phyloP scores from a whole-genome alignment of 2,888 invertebrate genomes.

The Brenthis hecate region DNA sequence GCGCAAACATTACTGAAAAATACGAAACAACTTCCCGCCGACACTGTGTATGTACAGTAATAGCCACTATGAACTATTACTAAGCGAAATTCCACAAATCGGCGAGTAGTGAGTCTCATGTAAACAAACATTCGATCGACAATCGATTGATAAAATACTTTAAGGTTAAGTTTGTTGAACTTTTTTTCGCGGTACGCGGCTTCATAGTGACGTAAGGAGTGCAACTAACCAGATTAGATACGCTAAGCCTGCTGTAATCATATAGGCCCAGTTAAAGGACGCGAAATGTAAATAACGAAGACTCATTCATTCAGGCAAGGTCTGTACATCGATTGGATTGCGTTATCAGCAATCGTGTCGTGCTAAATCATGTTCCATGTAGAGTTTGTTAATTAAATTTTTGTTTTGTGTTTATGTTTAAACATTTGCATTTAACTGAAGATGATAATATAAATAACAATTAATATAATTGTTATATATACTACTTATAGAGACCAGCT shows the following conservation, averaged over 20 bases:
- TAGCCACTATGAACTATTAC: slow-evolving; percentile 1
- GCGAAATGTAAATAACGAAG: slow-evolving; percentile 51
- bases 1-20: slow-evolving; percentile 43
- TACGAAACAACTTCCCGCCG: slow-evolving; percentile 17
- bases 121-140: slow-evolving; percentile 46
- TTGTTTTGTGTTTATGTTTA: slow-evolving; percentile 12
- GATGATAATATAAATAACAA: slow-evolving; percentile 34
- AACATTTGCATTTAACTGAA: slow-evolving; percentile 30
- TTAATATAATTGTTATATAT: slow-evolving; percentile 31
- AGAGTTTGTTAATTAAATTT: slow-evolving; percentile 6
- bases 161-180: slow-evolving; percentile 73
- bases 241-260: slow-evolving; percentile 57
- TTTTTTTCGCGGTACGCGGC: slow-evolving; percentile 66
- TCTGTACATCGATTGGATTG: slow-evolving; percentile 46
- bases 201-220: slow-evolving; percentile 67
- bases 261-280: slow-evolving; percentile 56
- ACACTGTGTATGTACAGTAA: slow-evolving; percentile 20
- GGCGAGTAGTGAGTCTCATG: slow-evolving; percentile 39
- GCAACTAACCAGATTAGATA: slow-evolving; percentile 76
- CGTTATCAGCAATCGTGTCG: slow-evolving; percentile 50
- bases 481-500: slow-evolving; percentile 28
- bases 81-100: slow-evolving; percentile 9
- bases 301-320: slow-evolving; percentile 59
- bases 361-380: not conserved
- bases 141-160: slow-evolving; percentile 45